Conservation (phyloP, 1,140 invertebrate genomes). For the Neodiprion fabricii region DNA sequence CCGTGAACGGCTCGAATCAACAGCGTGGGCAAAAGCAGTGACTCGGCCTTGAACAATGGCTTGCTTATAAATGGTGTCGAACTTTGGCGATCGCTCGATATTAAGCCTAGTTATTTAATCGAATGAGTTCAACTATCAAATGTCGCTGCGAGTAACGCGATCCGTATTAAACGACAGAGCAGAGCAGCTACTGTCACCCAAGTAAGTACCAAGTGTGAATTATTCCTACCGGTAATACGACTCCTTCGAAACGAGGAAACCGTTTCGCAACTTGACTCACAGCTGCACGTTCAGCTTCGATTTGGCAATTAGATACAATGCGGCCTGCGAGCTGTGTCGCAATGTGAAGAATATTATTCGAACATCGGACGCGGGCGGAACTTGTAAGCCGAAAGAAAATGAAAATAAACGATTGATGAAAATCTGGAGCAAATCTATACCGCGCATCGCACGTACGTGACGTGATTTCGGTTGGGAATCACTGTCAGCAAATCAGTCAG, state of each 20-base stretch:
- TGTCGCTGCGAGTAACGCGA: neutral
- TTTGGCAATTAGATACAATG: no score
- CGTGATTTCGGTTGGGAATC: neutral
- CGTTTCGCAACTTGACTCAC: no score
- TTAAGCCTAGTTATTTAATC: neutral
- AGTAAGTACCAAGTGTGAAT: neutral
- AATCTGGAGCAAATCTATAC: no score
- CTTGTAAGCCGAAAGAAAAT: no score
- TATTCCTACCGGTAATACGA: neutral
- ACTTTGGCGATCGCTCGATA: neutral
- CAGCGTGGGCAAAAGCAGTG: neutral
- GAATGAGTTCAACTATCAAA: neutral
- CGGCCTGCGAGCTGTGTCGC: no score
- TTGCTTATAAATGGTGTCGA: neutral
- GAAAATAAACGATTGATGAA: no score
- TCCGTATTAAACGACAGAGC: neutral
- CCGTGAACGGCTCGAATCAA: neutral
- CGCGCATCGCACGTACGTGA: no score
- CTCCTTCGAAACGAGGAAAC: neutral
- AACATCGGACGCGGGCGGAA: no score
- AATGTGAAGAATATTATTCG: no score
- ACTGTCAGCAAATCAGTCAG: slow-evolving; percentile 3
- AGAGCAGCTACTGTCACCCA: neutral
- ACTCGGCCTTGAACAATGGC: neutral
- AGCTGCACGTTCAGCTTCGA: no score